Conservation (phyloP, 35 echinoderm and acorn worm species). For the Chiridota heheva region DNA sequence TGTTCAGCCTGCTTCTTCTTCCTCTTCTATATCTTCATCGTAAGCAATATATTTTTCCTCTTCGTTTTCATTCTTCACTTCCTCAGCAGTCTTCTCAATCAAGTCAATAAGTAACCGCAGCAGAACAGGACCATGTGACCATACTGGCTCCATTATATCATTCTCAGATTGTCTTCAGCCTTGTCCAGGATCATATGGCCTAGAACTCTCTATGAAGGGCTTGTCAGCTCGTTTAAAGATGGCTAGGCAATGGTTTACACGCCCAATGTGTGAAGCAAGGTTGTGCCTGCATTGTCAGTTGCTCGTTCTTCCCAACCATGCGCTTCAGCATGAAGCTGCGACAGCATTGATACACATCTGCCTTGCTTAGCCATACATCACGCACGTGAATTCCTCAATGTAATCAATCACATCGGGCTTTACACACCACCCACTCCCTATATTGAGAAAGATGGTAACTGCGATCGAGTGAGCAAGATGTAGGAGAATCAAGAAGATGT, state of each 20-base stretch:
- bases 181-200: slow-evolving; percentile 27
- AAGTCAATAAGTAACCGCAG: slow-evolving; percentile 25
- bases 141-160: slow-evolving; percentile 33
- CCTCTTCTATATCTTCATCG: not conserved
- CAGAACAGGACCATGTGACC: slow-evolving; percentile 30
- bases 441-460: not conserved
- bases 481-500: slow-evolving; percentile 69
- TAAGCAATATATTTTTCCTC: not conserved
- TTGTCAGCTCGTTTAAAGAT: slow-evolving; percentile 31
- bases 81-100: not conserved
- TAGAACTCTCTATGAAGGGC: slow-evolving; percentile 13
- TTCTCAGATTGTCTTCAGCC: slow-evolving; percentile 28
- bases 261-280: slow-evolving; percentile 35
- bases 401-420: slow-evolving; percentile 30
- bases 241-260: slow-evolving; percentile 46
- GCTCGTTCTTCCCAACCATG: slow-evolving; percentile 44
- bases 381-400: slow-evolving; percentile 57
- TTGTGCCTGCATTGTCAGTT: slow-evolving; percentile 13
- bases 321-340: slow-evolving; percentile 9
- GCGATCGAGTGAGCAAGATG: slow-evolving; percentile 42
- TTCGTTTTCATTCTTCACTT: slow-evolving; percentile 22
- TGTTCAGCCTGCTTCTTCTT: not conserved
- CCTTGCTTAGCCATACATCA: slow-evolving; percentile 59
- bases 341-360: slow-evolving; percentile 17
- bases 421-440: slow-evolving; percentile 53